A percentile compares a stretch with the other conserved stretches of the same genome.
phyloP scores from a whole-genome alignment of 2,888 invertebrate species.

The Lithodes maja region DNA sequence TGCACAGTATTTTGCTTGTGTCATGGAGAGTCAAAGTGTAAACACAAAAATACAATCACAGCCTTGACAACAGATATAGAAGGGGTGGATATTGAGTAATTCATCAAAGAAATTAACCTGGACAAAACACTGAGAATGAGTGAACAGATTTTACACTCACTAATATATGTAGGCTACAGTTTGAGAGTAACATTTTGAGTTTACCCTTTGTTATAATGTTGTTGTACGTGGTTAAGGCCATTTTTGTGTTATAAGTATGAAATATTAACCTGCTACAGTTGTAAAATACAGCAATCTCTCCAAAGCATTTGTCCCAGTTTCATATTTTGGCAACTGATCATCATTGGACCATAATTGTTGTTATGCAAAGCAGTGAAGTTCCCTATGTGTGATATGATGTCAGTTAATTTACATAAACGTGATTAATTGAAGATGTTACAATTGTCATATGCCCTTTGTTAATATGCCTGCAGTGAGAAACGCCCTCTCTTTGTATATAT shows the following conservation, averaged over 20 bases:
- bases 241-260: too few relatives aligned
- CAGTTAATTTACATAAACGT: slow-evolving; percentile 8
- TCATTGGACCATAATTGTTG: background rate
- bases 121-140: background rate
- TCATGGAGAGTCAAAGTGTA: slow-evolving; percentile 12
- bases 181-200: too few relatives aligned
- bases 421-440: background rate
- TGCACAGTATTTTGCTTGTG: slow-evolving; percentile 21
- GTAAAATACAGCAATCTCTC: too few relatives aligned
- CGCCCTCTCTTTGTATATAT: background rate
- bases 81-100: background rate
- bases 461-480: background rate
- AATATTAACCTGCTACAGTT: too few relatives aligned
- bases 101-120: background rate
- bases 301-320: too few relatives aligned
- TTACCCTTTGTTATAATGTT: too few relatives aligned
- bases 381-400: background rate
- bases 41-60: background rate
- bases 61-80: background rate
- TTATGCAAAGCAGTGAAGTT: background rate
- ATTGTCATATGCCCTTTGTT: background rate
- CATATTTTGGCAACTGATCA: too few relatives aligned
- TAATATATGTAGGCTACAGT: too few relatives aligned
- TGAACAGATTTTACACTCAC: too few relatives aligned
- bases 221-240: too few relatives aligned